Evolutionary conservation across 2,888 invertebrate genomes (phyloP), one percentile per base, ranked within the genome.

Genomic region (Rhogogaster chlorosoma): DNA sequence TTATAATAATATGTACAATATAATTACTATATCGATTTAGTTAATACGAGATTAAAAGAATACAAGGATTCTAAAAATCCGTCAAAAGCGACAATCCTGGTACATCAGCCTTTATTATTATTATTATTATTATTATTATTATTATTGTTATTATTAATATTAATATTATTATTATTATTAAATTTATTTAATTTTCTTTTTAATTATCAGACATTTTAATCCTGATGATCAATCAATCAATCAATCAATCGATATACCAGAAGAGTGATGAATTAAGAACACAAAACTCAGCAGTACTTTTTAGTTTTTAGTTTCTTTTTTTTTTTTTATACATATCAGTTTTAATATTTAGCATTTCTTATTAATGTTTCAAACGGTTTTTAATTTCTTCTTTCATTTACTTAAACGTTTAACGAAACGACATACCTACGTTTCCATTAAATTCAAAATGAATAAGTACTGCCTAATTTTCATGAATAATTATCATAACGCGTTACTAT

Each of bases 1-100:
- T 53, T 53, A 77, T 77, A 77, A 53, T 77, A 77, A 49, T 53
- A 77, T 77, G 29, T 77, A 12, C 53, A 77, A 32, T 32, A 32
- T 67, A 32, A 32, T 67, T 18, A 32, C 18, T 67, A 32, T 67
- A 32, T 67, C 32, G 67, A 29, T 18, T 12, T 67, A 32, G 32
- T 32, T 32, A 32, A 67, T 67, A 67, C 67, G 32, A 67, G 15
- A 10, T 67, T 67, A 18, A 67, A 71, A 42, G 36, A 73, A 73
- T 42, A 73, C 38, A 18, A 73, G 36, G 71, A 73, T 73, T 42
- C 29, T n/a, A n/a, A 36, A 9, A 70, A 70, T 36, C 70, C 10
- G n/a, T 42, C n/a, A 42, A 38, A 73, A 73, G 22, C 42, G 10
- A 73, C 42, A 42, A 73, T 73, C 71, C 38, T 73, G 71, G 71